These are phyloP conservation scores for Natator depressus DNA, from an alignment of 2,113 vertebrate genomes.

Conservation along the genomic window DNA sequence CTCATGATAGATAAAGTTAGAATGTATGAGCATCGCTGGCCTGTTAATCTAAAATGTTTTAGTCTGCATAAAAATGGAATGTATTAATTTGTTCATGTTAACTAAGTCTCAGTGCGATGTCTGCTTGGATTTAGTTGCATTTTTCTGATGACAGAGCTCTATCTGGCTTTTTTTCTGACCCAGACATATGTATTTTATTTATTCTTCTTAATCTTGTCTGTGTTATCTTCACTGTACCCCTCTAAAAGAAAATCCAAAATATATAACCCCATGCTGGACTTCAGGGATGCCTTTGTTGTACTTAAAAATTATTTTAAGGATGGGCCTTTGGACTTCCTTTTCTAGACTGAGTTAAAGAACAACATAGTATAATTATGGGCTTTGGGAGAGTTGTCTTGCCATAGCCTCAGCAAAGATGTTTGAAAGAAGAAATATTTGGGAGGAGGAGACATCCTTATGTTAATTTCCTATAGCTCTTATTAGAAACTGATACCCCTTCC, in stretches of 20 bases:
- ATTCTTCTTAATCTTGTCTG: conserved; percentile 22
- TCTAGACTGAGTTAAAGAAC: background rate
- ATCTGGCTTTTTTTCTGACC: conserved; percentile 58
- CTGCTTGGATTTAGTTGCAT: conserved; percentile 72
- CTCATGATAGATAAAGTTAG: conserved; percentile 48
- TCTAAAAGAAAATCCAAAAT: conserved; percentile 19
- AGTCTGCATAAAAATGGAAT: conserved; percentile 66
- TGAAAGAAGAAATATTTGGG: fast-evolving
- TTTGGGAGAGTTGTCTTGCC: background rate
- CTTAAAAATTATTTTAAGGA: conserved; percentile 37
- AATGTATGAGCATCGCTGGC: conserved; percentile 55
- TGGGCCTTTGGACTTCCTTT: background rate
- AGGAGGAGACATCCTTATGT: background rate
- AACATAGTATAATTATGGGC: background rate
- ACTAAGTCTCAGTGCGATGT: conserved; percentile 61
- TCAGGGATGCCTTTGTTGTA: background rate
- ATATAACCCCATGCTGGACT: background rate
- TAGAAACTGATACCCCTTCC: background rate
- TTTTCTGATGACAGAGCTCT: conserved; percentile 42
- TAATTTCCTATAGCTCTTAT: background rate
- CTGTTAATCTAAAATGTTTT: conserved; percentile 73
- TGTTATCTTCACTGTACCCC: background rate
- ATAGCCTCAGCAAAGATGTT: background rate
- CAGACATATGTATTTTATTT: conserved; percentile 10
- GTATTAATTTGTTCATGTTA: conserved; percentile 73